Evolutionary conservation across 2,113 vertebrate species (phyloP), one percentile per base, ranked within the genome.

Genomic region (Steatornis caripensis): DNA sequence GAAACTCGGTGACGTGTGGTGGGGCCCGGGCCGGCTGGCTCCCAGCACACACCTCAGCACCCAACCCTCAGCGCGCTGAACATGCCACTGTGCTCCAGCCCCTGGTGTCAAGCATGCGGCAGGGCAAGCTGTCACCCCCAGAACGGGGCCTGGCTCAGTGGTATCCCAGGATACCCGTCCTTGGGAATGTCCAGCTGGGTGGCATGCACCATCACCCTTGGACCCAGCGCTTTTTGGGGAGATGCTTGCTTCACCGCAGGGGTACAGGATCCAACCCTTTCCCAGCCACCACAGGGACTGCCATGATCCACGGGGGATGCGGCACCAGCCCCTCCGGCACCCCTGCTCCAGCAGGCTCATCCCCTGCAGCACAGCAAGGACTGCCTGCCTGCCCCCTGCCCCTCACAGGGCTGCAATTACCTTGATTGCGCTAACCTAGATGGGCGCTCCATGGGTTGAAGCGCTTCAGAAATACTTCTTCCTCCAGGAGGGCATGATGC

Each of bases 1-100:
- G 95, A 95, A 96, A 70, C 49, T 11, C 0, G 0, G 41, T 0
- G 0, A 57, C 3, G 0, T 0, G 1, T 1, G 24, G 57, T 36
- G 74, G 45, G 84, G 70, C 34, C 34, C 2, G 0, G 70, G n/a
- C 3, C 0, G 4, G 68, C 79, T 34, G 69, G 37, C 54, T 91
- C 68, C 62, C 0, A 1, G 55, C 85, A 22, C 1, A 1, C 0
- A 10, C 43, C 51, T 66, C 48, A 9, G 81, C 64, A 26, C 69
- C 80, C 62, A 48, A 43, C 46, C n/a, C 16, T 7, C n/a, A 19
- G 17, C 45, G 48, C 6, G 1, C 29, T 3, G 49, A 60, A 11
- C n/a, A 1, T 1, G 32, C 4, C 5, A 3, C 51, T 6, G 21
- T 7, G 37, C 58, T 43, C 43, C 95, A 41, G 65, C 21, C 74